Base-by-base conservation (phyloP, 92 coral and sea anemone species). In the Umimayanthus kanabou region DNA sequence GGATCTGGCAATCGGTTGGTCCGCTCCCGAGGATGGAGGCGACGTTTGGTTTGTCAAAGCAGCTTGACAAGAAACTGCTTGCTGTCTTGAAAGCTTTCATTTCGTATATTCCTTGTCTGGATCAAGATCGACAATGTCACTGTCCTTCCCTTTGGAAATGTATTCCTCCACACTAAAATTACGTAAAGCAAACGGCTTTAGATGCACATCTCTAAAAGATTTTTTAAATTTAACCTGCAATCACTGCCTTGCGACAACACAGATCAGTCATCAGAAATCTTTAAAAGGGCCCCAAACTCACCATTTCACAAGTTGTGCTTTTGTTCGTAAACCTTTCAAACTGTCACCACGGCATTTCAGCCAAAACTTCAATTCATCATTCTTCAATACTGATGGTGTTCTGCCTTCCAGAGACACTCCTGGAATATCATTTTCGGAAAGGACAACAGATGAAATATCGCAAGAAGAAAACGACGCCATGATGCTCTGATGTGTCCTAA, bases 31-130 rank as follows among this genome's bases (percentile, higher is more conserved):
- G 37, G 57, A 18, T 39, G 81, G 50, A 45, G 81, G 81, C 65
- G 26, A 77, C 72, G 0, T 29, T 66, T 66, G 72, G 72, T 3
- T 66, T 77, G 81, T 40, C 57, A 77, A 40, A 43, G 81, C 81
- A 77, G 81, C 81, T 40, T 77, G 81, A 37, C 81, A 47, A 77
- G 47, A 47, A 77, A 77, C 81, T 77, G 65, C 81, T 77, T 77
- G 81, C 50, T 77, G 81, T 43, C 50, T 77, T 77, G 81, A 47
- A 77, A 45, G 64, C 50, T 77, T 77, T 77, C 65, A 6, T 37
- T 77, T 77, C 4, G 81, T 77, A 49, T 77, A 77, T 18, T 45
- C 50, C 64, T 43, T 77, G 25, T 77, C 50, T 22, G 81, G 81
- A 77, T 77, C 81, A 16, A 37, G 81, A 77, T 77, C 16, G 50